Conservation (phyloP, 64 coral and sea anemone species). For the Montipora sp. region DNA sequence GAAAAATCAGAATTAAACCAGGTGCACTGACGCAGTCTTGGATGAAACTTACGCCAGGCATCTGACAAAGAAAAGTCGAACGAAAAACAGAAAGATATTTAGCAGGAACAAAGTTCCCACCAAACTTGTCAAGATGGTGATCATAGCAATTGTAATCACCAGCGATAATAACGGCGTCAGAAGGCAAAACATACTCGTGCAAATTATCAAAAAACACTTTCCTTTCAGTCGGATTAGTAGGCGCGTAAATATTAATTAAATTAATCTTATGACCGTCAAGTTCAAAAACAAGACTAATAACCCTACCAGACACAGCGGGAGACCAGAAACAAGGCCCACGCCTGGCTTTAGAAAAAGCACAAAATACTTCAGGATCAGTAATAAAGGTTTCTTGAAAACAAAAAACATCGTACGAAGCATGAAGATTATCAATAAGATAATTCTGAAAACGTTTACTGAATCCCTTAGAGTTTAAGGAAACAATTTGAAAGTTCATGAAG, state of each 20-base stretch:
- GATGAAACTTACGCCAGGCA: slow-evolving; percentile 18
- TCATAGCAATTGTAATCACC: slow-evolving; percentile 47
- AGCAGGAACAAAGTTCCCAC: background rate
- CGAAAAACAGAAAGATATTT: background rate
- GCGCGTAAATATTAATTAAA: slow-evolving; percentile 38
- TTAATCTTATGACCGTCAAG: background rate
- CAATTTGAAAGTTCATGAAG: too few species aligned
- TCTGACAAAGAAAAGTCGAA: slow-evolving; percentile 16
- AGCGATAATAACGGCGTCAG: background rate
- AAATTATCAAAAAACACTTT: background rate
- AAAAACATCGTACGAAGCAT: too few species aligned
- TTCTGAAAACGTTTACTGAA: too few species aligned
- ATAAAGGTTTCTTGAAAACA: too few species aligned
- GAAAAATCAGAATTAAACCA: slow-evolving; percentile 24
- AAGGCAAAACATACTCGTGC: background rate
- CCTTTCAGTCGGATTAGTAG: background rate
- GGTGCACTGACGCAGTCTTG: background rate
- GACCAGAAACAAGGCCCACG: too few species aligned
- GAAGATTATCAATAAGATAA: too few species aligned
- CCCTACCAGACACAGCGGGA: background rate
- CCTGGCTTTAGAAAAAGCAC: too few species aligned
- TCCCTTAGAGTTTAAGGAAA: too few species aligned
- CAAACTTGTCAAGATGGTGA: slow-evolving; percentile 5
- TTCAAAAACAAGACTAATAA: background rate
- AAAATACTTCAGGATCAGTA: too few species aligned